Evolutionary conservation across 1,140 invertebrate genomes (phyloP), one percentile per base, ranked within the genome.

Genomic region (Neuroterus valhalla): DNA sequence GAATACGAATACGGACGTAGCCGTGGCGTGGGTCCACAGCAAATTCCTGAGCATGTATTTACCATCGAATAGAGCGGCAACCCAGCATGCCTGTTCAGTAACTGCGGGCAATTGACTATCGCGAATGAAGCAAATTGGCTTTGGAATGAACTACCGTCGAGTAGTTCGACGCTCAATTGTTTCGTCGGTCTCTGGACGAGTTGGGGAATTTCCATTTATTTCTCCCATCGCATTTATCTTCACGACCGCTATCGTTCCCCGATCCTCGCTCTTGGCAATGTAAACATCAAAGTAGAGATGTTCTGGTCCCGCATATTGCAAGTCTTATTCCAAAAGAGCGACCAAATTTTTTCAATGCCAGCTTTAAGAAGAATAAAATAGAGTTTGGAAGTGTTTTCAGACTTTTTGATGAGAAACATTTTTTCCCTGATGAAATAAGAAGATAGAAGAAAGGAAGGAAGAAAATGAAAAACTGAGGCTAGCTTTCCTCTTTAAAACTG

Each of bases 201-300:
- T 55, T 23, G 50, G 19, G 23, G 23, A 62, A 31, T 62, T 62
- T 62, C 55, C 55, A 62, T 62, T 62, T 38, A 23, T 62, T 62
- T 62, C 31, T 62, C 26, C 55, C 55, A 62, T 62, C 26, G 31
- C 55, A 62, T 62, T 62, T 62, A 62, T 62, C 55, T 62, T 62
- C n/a, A 62, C 55, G 55, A 62, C 12, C 26, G 31, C 55, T 38
- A 62, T 62, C 31, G 14, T 62, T 14, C 52, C 23, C 26, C 21
- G 3, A 38, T 38, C 23, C 55, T 62, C 52, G 21, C 26, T 62
- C 23, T 12, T 26, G 23, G 23, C 23, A 12, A 26, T 23, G 23
- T 15, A 23, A 14, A 55, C 21, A 8, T 15, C 21, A 19, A n/a
- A 17, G n/a, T 3, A 62, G 55, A 62, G 26, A 62, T 62, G 26